phyloP scores from a whole-genome alignment of 1,140 invertebrate species.

The Scaptomyza graminum region DNA sequence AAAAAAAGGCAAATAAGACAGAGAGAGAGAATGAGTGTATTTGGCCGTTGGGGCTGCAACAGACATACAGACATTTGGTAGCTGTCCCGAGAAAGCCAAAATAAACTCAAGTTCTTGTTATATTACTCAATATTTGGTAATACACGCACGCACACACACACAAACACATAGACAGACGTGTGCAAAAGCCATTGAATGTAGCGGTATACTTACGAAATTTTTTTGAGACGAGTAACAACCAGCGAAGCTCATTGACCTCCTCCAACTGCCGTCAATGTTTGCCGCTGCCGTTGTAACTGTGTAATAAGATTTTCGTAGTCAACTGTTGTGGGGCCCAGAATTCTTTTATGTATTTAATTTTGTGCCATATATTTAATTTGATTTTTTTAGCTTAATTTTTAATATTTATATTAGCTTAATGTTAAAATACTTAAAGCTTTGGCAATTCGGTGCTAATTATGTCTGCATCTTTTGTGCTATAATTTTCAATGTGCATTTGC shows the following conservation, averaged over 20 bases:
- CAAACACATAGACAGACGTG: conserved; percentile 34
- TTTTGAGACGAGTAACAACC: conserved; percentile 68
- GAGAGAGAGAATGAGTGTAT: conserved; percentile 9
- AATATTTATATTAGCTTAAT: no score
- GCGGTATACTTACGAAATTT: conserved; percentile 82
- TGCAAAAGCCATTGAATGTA: conserved; percentile 79
- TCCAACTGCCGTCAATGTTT: conserved; percentile 31
- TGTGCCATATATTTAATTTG: conserved; percentile 11
- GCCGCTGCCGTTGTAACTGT: conserved; percentile 65
- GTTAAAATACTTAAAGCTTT: no score
- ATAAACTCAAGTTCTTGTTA: conserved; percentile 79
- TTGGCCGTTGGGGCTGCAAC: background rate
- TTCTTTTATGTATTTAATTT: conserved; percentile 21
- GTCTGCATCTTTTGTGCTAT: no score
- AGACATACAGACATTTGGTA: conserved; percentile 56
- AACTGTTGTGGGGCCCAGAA: conserved; percentile 32
- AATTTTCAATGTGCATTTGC: conserved; percentile 23
- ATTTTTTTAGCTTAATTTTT: conserved; percentile 7
- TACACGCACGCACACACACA: conserved; percentile 42
- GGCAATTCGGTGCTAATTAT: no score
- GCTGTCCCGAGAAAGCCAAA: conserved; percentile 62
- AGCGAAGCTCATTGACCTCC: conserved; percentile 83
- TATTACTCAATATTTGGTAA: conserved; percentile 82
- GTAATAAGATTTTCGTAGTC: conserved; percentile 50
- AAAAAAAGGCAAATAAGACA: conserved; percentile 4